phyloP scores from a whole-genome alignment of 1,140 invertebrate genomes.

The Portunus trituberculatus region DNA sequence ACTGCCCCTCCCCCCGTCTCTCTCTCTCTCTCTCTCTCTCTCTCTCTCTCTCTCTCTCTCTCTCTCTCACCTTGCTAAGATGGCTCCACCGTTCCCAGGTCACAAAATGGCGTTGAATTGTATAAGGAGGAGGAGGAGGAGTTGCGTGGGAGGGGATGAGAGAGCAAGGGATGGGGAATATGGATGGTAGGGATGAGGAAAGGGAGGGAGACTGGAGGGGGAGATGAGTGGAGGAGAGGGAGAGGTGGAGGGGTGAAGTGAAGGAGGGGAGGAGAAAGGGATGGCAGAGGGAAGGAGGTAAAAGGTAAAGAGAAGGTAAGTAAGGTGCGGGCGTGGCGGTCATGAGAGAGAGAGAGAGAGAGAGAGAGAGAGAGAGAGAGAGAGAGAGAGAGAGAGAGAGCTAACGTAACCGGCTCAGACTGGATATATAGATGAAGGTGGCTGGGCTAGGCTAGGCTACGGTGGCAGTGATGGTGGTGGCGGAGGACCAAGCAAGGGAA shows the following conservation, averaged over 20 bases:
- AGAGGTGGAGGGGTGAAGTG: background rate
- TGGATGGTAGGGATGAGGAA: background rate
- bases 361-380: no score
- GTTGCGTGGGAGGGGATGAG: background rate
- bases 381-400: no score
- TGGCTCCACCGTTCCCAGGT: background rate
- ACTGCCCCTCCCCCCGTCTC: background rate
- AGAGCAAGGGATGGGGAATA: background rate
- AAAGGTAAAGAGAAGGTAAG: no score
- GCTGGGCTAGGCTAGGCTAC: background rate
- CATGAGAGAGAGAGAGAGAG: no score
- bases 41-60: slow-evolving; percentile 10
- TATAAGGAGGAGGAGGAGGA: background rate
- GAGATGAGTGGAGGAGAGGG: background rate
- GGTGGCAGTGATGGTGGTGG: background rate
- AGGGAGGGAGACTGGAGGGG: background rate
- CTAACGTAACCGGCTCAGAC: background rate
- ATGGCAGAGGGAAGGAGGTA: no score
- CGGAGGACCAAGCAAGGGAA: background rate
- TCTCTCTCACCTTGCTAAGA: slow-evolving; percentile 10
- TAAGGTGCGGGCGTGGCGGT: no score
- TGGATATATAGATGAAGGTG: background rate
- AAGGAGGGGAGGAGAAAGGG: background rate
- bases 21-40: no score
- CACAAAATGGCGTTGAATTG: slow-evolving; percentile 10